Evolutionary conservation across 2,113 vertebrate species (phyloP).

Genomic region (Helogale parvula): DNA sequence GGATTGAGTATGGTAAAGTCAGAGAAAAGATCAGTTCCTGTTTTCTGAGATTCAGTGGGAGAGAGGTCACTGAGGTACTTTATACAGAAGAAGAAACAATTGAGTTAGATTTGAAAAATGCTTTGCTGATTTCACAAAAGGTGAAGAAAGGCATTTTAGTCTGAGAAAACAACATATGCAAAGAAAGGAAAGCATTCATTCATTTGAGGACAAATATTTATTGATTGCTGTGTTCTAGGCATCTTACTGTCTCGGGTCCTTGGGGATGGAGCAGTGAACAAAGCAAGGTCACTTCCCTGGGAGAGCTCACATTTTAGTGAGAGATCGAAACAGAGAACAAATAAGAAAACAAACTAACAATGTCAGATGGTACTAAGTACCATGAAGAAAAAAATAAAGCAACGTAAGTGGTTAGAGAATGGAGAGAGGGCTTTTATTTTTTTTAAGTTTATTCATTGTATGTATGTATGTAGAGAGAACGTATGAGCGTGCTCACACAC

Average conservation of each 20-base stretch:
- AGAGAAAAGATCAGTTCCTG: neutral
- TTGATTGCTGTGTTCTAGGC: neutral
- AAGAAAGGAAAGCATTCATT: neutral
- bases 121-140: neutral
- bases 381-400: neutral
- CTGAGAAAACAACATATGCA: neutral
- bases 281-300: neutral
- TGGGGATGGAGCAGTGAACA: neutral
- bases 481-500: too few relatives aligned
- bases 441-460: too few relatives aligned
- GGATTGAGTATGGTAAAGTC: neutral
- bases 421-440: neutral
- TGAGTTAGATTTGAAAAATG: neutral
- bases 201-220: neutral
- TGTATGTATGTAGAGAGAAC: too few relatives aligned
- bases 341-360: neutral
- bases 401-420: neutral
- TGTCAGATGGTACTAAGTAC: neutral
- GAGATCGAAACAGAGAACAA: neutral
- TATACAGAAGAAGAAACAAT: neutral
- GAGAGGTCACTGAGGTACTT: neutral
- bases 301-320: neutral
- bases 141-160: neutral
- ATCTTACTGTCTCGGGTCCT: neutral
- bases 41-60: neutral